phyloP scores from a whole-genome alignment of 2,888 invertebrate genomes.

The Cylloceria caligata region DNA sequence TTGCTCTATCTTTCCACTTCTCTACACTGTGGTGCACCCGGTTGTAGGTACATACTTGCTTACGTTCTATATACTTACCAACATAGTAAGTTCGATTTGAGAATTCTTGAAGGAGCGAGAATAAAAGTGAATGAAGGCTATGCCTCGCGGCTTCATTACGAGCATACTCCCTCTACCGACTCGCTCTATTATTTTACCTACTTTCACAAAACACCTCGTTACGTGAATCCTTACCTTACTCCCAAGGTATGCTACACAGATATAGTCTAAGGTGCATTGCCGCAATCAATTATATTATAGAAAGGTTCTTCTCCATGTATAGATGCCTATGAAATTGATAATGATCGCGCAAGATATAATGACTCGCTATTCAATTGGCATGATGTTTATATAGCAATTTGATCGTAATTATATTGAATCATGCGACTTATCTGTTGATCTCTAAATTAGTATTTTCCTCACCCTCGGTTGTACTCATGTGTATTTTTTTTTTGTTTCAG shows the following conservation, averaged over 20 bases:
- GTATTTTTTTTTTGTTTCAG: conserved; percentile 70
- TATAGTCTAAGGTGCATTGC: neutral
- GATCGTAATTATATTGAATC: conserved; percentile 51
- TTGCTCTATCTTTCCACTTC: conserved; percentile 28
- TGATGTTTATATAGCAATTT: conserved; percentile 55
- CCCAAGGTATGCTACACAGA: neutral
- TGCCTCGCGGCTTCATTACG: conserved; percentile 39
- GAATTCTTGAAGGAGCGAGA: conserved; percentile 27
- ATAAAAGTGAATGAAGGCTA: neutral
- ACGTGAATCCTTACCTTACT: conserved; percentile 45
- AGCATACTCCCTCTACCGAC: conserved; percentile 16
- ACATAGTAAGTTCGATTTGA: conserved; percentile 10
- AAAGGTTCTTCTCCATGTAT: conserved; percentile 36
- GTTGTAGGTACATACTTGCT: conserved; percentile 5
- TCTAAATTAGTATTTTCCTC: conserved; percentile 58
- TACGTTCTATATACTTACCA: neutral
- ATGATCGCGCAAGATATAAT: conserved; percentile 54
- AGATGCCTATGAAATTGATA: conserved; percentile 48
- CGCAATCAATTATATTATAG: conserved; percentile 45
- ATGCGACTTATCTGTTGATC: conserved; percentile 20
- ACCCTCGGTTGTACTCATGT: conserved; percentile 64
- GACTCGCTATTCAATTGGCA: conserved; percentile 50
- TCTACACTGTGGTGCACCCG: neutral
- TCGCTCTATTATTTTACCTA: conserved; percentile 29
- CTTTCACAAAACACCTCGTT: conserved; percentile 51